Evolutionary conservation across 2,113 vertebrate species (phyloP).

Genomic region (Cricetomys ansorgei): DNA sequence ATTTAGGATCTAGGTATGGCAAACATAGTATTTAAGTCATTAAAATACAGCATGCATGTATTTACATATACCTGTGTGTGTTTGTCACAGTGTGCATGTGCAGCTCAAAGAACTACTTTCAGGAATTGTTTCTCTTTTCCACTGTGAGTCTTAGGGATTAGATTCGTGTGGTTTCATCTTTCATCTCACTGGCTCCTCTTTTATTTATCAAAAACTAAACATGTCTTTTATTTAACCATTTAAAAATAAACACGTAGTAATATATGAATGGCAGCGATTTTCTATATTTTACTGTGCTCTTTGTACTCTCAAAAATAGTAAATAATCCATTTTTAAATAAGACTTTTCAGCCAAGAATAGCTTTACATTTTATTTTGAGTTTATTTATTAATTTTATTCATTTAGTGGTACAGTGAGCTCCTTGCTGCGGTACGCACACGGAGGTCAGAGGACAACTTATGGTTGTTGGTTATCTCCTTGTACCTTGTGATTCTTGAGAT

Average conservation of each 20-base stretch:
- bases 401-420: background rate
- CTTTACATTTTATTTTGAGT: background rate
- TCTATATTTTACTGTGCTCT: background rate
- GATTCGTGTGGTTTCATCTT: background rate
- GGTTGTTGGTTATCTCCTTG: background rate
- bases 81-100: background rate
- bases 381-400: background rate
- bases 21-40: conserved; percentile 9
- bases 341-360: background rate
- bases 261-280: background rate
- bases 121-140: background rate
- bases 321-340: background rate
- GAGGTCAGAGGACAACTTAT: background rate
- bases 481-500: background rate
- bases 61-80: background rate
- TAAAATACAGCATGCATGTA: background rate
- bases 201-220: conserved; percentile 19
- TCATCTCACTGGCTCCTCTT: background rate
- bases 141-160: background rate
- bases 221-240: background rate
- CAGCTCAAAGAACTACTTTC: background rate
- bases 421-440: background rate
- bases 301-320: conserved; percentile 1
- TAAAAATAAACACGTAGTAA: background rate
- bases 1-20: background rate